Conservation (phyloP, 2,113 vertebrate species). For the Propithecus coquereli region DNA sequence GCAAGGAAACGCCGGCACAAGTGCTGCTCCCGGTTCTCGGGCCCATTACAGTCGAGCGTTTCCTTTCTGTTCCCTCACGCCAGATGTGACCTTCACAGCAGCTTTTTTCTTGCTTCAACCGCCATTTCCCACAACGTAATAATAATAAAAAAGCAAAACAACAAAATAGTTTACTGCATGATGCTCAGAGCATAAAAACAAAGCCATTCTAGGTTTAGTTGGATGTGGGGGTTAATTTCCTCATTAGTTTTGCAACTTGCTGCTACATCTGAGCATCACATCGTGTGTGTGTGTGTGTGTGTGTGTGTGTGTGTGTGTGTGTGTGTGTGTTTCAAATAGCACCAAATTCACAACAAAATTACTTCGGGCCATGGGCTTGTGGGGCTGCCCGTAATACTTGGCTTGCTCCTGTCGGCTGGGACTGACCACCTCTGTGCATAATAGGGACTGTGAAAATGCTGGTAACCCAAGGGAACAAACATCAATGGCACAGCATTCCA, state of each 20-base stretch:
- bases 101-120: background rate
- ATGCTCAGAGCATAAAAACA: background rate
- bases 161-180: background rate
- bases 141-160: background rate
- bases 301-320: too few species aligned
- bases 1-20: rapidly evolving
- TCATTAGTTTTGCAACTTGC: background rate
- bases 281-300: too few species aligned
- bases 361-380: rapidly evolving
- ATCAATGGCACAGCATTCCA: too few species aligned
- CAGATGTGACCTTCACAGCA: too few species aligned
- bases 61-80: too few species aligned
- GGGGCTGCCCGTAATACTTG: too few species aligned
- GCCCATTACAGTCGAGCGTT: background rate
- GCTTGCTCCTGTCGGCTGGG: rapidly evolving
- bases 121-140: background rate
- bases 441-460: background rate
- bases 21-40: rapidly evolving
- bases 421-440: rapidly evolving
- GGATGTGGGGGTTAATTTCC: too few species aligned
- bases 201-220: too few species aligned
- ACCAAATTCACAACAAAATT: background rate
- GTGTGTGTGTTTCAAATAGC: background rate
- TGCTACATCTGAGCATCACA: rapidly evolving
- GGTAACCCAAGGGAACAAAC: too few species aligned